Conservation (phyloP, 2,797 vertebrate species). For the Falco biarmicus region DNA sequence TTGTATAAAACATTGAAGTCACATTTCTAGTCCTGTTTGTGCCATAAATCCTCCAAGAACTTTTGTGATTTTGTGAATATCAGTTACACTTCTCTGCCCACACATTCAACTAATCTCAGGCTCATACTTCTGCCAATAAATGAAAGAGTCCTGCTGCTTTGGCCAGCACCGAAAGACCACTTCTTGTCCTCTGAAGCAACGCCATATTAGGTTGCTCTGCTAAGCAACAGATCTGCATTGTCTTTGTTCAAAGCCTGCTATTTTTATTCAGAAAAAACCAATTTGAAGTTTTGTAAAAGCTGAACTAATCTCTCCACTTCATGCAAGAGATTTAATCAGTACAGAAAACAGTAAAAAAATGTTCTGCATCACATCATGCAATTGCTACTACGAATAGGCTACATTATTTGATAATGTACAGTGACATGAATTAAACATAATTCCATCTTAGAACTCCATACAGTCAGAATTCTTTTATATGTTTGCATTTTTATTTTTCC, state of each 20-base stretch:
- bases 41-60: background rate
- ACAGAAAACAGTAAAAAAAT: background rate
- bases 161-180: background rate
- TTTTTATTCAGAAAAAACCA: background rate
- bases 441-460: background rate
- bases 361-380: background rate
- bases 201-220: background rate
- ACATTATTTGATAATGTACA: background rate
- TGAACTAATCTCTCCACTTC: background rate
- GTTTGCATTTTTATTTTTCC: background rate
- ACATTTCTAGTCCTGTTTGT: background rate
- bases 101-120: background rate
- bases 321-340: background rate
- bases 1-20: slow-evolving; percentile 23
- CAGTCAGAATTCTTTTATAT: background rate
- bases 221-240: background rate
- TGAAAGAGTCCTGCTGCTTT: background rate
- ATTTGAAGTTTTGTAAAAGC: background rate
- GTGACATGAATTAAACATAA: background rate
- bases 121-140: background rate
- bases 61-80: slow-evolving; percentile 35
- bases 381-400: background rate
- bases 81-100: background rate
- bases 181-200: background rate
- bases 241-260: background rate